Evolutionary conservation across 2,797 vertebrate genomes (phyloP).

Genomic region (Enteromius radiatus): DNA sequence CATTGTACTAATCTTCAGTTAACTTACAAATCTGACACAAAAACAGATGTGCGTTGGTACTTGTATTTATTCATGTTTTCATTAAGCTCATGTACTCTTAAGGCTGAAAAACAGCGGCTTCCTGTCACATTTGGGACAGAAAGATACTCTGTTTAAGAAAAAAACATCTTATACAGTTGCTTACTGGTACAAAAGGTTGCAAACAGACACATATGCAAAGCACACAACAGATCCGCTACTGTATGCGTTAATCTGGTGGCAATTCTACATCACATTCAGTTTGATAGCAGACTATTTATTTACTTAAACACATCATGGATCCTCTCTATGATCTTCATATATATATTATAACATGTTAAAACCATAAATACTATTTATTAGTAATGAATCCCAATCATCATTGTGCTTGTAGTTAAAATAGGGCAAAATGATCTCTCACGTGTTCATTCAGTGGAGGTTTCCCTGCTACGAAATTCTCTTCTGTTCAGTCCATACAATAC

Average conservation of each 20-base stretch:
- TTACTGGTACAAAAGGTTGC: constrained; percentile 52
- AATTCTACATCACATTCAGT: constrained; percentile 21
- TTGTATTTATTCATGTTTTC: constrained; percentile 54
- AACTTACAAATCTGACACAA: constrained; percentile 20
- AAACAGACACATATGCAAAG: constrained; percentile 35
- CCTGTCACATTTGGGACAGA: constrained; percentile 36
- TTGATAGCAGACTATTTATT: constrained; percentile 24
- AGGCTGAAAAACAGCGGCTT: constrained; percentile 51
- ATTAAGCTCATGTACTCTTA: constrained; percentile 55
- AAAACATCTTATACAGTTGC: constrained; percentile 35
- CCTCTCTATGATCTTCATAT: background rate
- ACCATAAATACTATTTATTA: constrained; percentile 25
- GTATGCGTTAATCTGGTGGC: constrained; percentile 35
- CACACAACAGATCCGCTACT: constrained; percentile 44
- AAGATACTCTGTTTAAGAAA: constrained; percentile 34
- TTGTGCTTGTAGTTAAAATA: constrained; percentile 48
- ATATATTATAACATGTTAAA: constrained; percentile 42
- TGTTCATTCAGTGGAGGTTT: constrained; percentile 5
- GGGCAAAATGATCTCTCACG: constrained; percentile 5
- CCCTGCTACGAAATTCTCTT: constrained; percentile 22
- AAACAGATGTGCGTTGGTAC: constrained; percentile 29
- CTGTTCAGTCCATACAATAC: constrained; percentile 4
- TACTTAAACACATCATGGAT: constrained; percentile 24
- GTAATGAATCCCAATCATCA: constrained; percentile 11
- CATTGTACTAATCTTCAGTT: background rate